These are phyloP conservation scores for Drosophila histrio DNA, from an alignment of 2,888 invertebrate genomes.

Conservation along the genomic window DNA sequence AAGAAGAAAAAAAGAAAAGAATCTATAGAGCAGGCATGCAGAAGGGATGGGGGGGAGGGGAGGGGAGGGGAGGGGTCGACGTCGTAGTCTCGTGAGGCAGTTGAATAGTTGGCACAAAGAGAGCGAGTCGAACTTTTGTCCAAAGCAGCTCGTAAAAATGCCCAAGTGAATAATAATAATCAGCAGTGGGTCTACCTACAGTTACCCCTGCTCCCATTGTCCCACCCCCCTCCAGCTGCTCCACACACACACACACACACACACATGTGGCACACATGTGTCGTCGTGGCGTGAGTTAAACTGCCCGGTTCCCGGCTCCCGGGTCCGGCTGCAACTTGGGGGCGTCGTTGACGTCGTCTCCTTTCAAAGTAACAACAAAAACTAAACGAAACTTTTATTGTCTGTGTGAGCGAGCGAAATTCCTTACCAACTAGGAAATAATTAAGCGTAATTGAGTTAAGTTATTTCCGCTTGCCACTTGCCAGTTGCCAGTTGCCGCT, in stretches of 20 bases:
- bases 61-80: slow-evolving; percentile 9
- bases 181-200: slow-evolving; percentile 58
- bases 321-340: slow-evolving; percentile 10
- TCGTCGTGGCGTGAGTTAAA: slow-evolving; percentile 6
- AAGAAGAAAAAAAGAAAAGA: neutral
- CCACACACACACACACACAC: neutral
- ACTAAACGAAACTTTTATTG: slow-evolving; percentile 77
- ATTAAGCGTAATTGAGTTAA: slow-evolving; percentile 81
- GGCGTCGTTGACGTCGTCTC: slow-evolving; percentile 7
- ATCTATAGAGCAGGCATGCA: slow-evolving; percentile 6
- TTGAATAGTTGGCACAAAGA: slow-evolving; percentile 59
- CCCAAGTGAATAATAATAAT: slow-evolving; percentile 82
- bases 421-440: slow-evolving; percentile 78
- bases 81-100: slow-evolving; percentile 50
- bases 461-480: slow-evolving; percentile 73
- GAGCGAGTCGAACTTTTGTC: slow-evolving; percentile 68
- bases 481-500: slow-evolving; percentile 11
- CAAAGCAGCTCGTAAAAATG: slow-evolving; percentile 80
- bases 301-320: neutral
- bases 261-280: slow-evolving; percentile 39
- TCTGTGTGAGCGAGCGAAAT: slow-evolving; percentile 65
- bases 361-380: slow-evolving; percentile 51
- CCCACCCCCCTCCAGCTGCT: neutral
- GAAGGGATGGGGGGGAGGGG: neutral
- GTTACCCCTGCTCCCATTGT: neutral